Evolutionary conservation across 2,797 vertebrate genomes (phyloP), one percentile per base, ranked within the genome.

Genomic region (Toxotes lorentzi): DNA sequence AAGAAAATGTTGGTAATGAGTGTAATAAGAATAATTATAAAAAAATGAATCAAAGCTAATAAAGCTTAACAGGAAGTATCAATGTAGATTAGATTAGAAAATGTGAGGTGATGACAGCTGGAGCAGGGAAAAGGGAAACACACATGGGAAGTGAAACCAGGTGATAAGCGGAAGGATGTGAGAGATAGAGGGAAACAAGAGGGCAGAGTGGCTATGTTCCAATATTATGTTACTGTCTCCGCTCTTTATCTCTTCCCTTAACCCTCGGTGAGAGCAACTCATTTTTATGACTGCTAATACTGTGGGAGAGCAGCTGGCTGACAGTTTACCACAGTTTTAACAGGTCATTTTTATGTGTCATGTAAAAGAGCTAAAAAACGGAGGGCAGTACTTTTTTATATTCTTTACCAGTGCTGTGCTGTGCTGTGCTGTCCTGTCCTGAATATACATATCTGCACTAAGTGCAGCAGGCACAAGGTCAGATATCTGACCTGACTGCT

Each of bases 1-100:
- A 82, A 81, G 7, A 81, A 74, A 74, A 79, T 58, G 19, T 83
- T 56, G 85, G 69, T 85, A 91, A 86, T 80, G 70, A 73, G 53
- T 82, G 32, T 84, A 85, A 72, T 79, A 70, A 82, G 76, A 77
- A 75, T 61, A 66, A 85, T 78, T 48, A 64, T 81, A 41, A 38
- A 50, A 59, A 50, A 72, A 45, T 41, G 27, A 32, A 50, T 41
- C 27, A 54, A 66, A 74, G n/a, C n/a, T n/a, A n/a, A 82, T 73
- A 75, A 66, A 70, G 45, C 57, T 74, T 50, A 38, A 66, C 73
- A 71, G 58, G n/a, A 8, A 24, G 57, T 11, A 64, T 48, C 3
- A 30, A 11, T 24, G 54, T 58, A 24, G 23, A 60, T 50, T 58
- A 24, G 23, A 60, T 50, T 3, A 11, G 27, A 62, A 76, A 83